Evolutionary conservation across 1,140 invertebrate genomes (phyloP).

Genomic region (Caenorhabditis tropicalis): DNA sequence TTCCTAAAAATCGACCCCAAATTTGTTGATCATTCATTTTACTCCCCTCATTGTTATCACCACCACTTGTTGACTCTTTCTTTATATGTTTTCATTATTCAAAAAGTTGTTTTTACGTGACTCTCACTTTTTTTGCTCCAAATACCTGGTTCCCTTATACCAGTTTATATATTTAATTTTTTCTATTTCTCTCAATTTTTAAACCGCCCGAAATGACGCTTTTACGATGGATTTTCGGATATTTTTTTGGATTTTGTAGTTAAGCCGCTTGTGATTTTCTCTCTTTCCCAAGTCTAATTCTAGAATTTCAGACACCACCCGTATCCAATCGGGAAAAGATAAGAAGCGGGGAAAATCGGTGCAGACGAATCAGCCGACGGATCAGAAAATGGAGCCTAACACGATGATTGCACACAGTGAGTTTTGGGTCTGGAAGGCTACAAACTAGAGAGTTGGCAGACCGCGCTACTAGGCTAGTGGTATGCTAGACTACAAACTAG

Average conservation of each 20-base stretch:
- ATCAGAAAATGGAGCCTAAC: slow-evolving; percentile 40
- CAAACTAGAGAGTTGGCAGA: no score
- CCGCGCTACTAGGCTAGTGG: no score
- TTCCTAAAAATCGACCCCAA: background rate
- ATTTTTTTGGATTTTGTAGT: slow-evolving; percentile 27
- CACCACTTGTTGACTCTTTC: background rate
- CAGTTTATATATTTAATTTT: background rate
- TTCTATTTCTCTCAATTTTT: background rate
- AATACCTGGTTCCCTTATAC: background rate
- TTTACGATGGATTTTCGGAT: slow-evolving; percentile 32
- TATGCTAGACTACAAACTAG: no score
- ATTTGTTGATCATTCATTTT: background rate
- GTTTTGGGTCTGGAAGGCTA: no score
- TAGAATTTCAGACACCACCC: background rate
- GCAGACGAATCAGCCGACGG: background rate
- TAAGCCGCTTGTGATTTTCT: background rate
- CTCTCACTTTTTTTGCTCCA: background rate
- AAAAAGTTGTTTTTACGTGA: background rate
- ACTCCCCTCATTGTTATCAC: background rate
- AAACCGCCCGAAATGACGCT: background rate
- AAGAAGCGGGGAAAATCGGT: background rate
- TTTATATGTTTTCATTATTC: background rate
- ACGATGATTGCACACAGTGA: slow-evolving; percentile 41
- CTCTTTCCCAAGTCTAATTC: background rate
- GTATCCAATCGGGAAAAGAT: background rate